Evolutionary conservation across 1,140 invertebrate genomes (phyloP), one percentile per base, ranked within the genome.

Genomic region (Colletes latitarsis): DNA sequence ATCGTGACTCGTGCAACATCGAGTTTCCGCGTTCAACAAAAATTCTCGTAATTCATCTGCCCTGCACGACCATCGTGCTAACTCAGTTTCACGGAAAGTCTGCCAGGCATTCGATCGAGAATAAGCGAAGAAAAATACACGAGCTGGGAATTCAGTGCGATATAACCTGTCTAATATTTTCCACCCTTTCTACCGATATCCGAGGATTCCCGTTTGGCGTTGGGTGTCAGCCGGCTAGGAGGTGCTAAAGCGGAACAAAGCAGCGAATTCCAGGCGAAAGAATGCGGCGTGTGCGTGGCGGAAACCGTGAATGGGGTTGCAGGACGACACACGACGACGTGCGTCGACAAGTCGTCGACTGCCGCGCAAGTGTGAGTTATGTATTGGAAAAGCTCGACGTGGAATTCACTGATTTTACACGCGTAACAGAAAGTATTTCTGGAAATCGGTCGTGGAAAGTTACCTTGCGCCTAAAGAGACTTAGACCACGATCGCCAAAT

Each of bases 321-420:
- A 60, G 62, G 74, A 41, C 60, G 75, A 75, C 17, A 8, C 57
- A 43, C 67, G 60, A 66, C 46, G 43, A 70, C 39, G 41, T 12
- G 49, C 14, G 21, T 14, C 55, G 10, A 15, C 17, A 30, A 30
- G 58, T 8, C 46, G 41, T 6, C 63, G 41, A 4, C 41, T 52
- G 5, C 58, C 41, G 41, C 8, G 39, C 43, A 46, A 30, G 19
- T 57, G 41, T 39, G 75, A 76, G 72, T 88, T 87, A 82, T 78
- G 85, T 89, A 89, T 89, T 74, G 88, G 85, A 84, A 89, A 89
- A 86, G 83, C 83, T 70, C 83, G 79, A 74, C 69, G 76, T 82
- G 88, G 88, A 89, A 89, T 89, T 87, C 83, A 64, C 81, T 87
- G 88, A 85, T 89, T 89, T 89, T 87, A 88, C 83, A 77, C 82